Evolutionary conservation across 2,797 vertebrate genomes (phyloP).

Genomic region (Hydrolagus colliei): DNA sequence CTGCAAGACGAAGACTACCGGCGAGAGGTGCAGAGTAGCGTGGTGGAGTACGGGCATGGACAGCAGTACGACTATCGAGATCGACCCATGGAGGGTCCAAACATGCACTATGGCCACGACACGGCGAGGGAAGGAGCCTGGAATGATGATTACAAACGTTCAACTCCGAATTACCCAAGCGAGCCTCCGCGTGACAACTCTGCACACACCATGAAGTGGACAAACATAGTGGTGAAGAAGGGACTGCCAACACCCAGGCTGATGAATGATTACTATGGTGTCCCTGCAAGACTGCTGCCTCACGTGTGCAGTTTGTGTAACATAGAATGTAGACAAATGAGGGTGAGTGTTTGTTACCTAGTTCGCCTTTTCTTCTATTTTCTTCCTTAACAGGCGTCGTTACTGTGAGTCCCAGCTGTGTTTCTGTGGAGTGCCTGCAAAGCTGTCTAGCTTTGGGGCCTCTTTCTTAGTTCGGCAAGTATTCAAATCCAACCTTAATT

Average conservation of each 20-base stretch:
- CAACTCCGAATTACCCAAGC: conserved; percentile 11
- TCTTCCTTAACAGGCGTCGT: conserved; percentile 27
- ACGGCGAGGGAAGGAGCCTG: conserved; percentile 10
- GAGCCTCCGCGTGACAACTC: neutral
- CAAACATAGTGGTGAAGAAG: conserved; percentile 53
- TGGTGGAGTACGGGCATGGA: conserved; percentile 88
- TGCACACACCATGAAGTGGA: conserved; percentile 9
- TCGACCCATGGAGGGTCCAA: conserved; percentile 1
- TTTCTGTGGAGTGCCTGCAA: conserved; percentile 5
- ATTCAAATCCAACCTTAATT: neutral
- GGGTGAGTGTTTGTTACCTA: conserved; percentile 77
- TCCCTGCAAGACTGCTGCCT: conserved; percentile 82
- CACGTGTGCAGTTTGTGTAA: conserved; percentile 96
- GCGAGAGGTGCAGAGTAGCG: conserved; percentile 58
- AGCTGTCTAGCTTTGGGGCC: neutral
- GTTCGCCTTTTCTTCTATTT: conserved; percentile 28
- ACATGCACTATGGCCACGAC: conserved; percentile 13
- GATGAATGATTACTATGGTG: conserved; percentile 86
- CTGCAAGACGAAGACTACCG: conserved; percentile 38
- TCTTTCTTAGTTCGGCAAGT: conserved; percentile 34
- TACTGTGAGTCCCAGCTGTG: neutral
- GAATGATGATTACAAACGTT: conserved; percentile 22
- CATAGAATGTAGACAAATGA: conserved; percentile 77
- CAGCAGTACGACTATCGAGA: conserved; percentile 24
- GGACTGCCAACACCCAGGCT: conserved; percentile 69